Percentiles rank a stretch among this genome's conserved stretches.
Conservation (phyloP, 1,140 invertebrate species). For the Cydia amplana region DNA sequence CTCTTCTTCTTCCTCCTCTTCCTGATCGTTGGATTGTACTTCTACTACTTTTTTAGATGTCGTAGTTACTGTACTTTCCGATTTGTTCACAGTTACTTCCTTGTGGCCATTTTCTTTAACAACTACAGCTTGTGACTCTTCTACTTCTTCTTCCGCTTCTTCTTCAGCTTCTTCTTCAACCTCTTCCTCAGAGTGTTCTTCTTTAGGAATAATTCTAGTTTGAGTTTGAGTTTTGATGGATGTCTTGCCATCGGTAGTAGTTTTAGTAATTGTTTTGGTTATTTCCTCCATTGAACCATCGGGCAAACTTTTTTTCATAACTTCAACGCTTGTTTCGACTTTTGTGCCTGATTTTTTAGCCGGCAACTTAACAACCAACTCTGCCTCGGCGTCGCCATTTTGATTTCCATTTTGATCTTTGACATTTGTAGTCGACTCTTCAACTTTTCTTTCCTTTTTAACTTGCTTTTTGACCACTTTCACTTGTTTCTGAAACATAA, state of each 20-base stretch:
- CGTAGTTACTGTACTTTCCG: slow-evolving; percentile 47
- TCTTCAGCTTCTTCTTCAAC: slow-evolving; percentile 49
- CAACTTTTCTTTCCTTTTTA: slow-evolving; percentile 54
- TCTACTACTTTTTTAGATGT: slow-evolving; percentile 50
- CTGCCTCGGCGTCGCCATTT: slow-evolving; percentile 49
- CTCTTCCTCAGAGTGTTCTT: slow-evolving; percentile 43
- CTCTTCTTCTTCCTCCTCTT: slow-evolving; percentile 41
- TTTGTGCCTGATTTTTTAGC: slow-evolving; percentile 67
- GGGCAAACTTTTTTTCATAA: slow-evolving; percentile 64
- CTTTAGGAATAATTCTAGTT: slow-evolving; percentile 65
- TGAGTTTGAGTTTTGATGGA: slow-evolving; percentile 68
- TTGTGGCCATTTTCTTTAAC: slow-evolving; percentile 43
- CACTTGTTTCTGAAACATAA: slow-evolving; percentile 63
- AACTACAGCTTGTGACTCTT: slow-evolving; percentile 35
- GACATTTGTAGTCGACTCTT: slow-evolving; percentile 41
- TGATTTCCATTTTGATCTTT: slow-evolving; percentile 60
- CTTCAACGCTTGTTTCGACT: slow-evolving; percentile 72
- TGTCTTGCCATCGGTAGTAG: slow-evolving; percentile 68
- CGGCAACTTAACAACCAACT: slow-evolving; percentile 63
- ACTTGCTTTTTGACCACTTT: slow-evolving; percentile 62
- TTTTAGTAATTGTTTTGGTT: slow-evolving; percentile 71
- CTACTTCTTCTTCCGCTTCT: slow-evolving; percentile 51
- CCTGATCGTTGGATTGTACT: slow-evolving; percentile 41
- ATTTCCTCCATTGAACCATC: slow-evolving; percentile 69
- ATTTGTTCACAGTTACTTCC: slow-evolving; percentile 41